These are phyloP conservation scores for Psilopogon haemacephalus DNA, from an alignment of 2,113 vertebrate species.

Conservation along the genomic window DNA sequence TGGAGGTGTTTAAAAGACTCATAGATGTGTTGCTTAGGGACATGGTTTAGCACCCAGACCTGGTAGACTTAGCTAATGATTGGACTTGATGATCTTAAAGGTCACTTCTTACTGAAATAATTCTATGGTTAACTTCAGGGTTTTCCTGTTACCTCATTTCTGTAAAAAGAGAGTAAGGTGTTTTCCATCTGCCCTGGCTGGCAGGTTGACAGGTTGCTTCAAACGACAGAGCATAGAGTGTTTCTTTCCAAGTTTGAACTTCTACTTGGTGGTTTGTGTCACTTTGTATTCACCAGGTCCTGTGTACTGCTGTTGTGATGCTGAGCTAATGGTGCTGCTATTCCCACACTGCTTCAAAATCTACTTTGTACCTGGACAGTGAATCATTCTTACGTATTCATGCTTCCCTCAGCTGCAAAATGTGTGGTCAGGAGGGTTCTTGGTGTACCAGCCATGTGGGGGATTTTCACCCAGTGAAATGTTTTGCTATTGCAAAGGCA, in stretches of 20 bases:
- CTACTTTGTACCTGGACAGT: neutral
- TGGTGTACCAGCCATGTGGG: neutral
- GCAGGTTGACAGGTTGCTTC: neutral
- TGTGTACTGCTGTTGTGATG: fast-evolving
- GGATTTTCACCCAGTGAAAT: neutral
- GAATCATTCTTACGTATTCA: neutral
- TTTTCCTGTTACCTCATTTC: neutral
- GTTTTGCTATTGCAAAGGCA: neutral
- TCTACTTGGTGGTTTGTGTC: neutral
- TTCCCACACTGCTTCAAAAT: neutral
- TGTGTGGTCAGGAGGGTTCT: neutral
- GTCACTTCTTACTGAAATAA: too few species aligned
- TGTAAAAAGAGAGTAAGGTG: neutral
- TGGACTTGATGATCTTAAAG: too few species aligned
- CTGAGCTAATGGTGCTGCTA: neutral
- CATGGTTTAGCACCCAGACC: too few species aligned
- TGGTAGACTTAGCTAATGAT: too few species aligned
- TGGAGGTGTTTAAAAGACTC: too few species aligned
- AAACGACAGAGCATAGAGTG: neutral
- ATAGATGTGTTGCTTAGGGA: too few species aligned
- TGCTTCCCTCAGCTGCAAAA: fast-evolving
- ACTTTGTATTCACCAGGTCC: neutral
- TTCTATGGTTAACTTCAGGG: neutral
- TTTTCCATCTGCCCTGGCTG: constrained; percentile 4
- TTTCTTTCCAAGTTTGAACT: neutral